Evolutionary conservation across 2,797 vertebrate species (phyloP), one percentile per base, ranked within the genome.

Genomic region (Acanthopagrus latus): DNA sequence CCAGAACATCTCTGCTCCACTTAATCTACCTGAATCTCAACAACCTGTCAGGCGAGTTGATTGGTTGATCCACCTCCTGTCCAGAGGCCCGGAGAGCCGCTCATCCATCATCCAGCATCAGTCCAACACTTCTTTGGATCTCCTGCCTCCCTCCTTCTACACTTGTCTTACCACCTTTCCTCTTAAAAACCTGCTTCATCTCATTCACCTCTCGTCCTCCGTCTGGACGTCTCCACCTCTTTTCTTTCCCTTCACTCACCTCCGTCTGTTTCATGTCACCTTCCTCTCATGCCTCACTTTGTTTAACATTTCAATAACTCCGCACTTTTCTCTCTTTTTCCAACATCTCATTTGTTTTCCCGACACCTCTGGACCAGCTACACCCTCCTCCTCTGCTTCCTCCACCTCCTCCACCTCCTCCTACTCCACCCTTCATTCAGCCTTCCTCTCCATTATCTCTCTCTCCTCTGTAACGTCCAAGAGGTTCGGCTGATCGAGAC

Each of bases 251-350:
- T 44, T 51, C 41, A 64, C 58, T 18, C 13, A 33, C 14, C 38
- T 58, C 70, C 81, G 38, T 85, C 91, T 90, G 87, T 60, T 77
- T 85, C 20, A 0, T 79, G 66, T 91, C 86, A 81, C 60, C 65
- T 25, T 82, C 59, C 5, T 47, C 33, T 71, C 5, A 20, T 33
- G 47, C 62, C 77, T 84, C 18, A 11, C 64, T 88, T 74, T 88
- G 77, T 89, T 89, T 78, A 85, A 84, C 59, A 25, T 75, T 67
- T 64, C 57, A 68, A 81, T 75, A 71, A 72, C 58, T 59, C 41
- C 18, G 23, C 50, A 43, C 23, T 16, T 57, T 27, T 41, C 18
- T 25, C 14, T 17, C 7, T 58, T 66, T 56, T 74, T 29, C 27
- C 46, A 65, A 0, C 2, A 3, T 68, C 52, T 71, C 44, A 70